Evolutionary conservation across 1,140 invertebrate species (phyloP).

Genomic region (Polypedilum vanderplanki): DNA sequence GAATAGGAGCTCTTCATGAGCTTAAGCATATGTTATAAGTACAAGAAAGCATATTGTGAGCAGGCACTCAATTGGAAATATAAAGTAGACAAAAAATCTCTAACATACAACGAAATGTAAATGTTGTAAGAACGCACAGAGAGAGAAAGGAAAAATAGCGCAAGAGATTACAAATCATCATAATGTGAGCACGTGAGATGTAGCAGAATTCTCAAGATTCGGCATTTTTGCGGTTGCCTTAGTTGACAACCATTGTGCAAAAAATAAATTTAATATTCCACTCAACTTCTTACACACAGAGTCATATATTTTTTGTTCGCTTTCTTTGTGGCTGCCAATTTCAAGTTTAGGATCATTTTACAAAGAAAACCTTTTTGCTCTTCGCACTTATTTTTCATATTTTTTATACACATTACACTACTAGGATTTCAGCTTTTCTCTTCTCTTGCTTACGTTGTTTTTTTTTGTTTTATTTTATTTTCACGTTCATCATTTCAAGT

Average conservation of each 20-base stretch:
- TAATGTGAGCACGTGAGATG: conserved; percentile 10
- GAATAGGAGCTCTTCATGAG: no score
- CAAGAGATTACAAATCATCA: conserved; percentile 18
- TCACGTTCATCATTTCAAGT: not conserved
- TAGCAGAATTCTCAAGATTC: not conserved
- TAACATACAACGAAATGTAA: not conserved
- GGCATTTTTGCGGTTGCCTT: not conserved
- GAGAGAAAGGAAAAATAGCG: not conserved
- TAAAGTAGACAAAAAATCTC: not conserved
- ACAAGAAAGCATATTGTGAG: not conserved
- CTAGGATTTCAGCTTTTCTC: not conserved
- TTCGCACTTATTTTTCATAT: not conserved
- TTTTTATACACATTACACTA: not conserved
- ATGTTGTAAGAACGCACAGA: not conserved
- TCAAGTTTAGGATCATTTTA: not conserved
- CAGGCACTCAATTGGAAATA: not conserved
- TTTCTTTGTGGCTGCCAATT: not conserved
- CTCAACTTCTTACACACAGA: not conserved
- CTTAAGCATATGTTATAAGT: not conserved
- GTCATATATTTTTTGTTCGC: not conserved
- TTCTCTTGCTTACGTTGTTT: no score
- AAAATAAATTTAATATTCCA: not conserved
- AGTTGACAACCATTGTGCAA: not conserved
- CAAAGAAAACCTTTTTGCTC: not conserved
- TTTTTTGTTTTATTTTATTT: no score